A percentile compares a stretch with the other conserved stretches of the same genome.
phyloP scores from a whole-genome alignment of 2,113 vertebrate species.

The Nesoenas mayeri region DNA sequence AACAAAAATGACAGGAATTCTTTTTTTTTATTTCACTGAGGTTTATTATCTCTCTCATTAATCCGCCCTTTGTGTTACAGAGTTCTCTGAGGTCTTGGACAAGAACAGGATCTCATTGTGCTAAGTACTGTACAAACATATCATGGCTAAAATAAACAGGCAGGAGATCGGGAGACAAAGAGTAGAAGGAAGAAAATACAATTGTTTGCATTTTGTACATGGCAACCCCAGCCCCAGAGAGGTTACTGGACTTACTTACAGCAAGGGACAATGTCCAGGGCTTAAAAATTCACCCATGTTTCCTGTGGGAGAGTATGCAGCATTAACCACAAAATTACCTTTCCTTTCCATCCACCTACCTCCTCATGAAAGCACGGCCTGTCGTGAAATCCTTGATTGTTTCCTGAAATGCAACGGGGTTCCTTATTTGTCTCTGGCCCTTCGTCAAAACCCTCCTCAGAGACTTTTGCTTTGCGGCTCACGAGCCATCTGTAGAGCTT shows the following conservation, averaged over 20 bases:
- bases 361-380: neutral
- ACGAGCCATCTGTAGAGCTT: neutral
- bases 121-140: slow-evolving; percentile 46
- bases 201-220: neutral
- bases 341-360: neutral
- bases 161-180: neutral
- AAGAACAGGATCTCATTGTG: slow-evolving; percentile 61
- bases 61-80: slow-evolving; percentile 1
- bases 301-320: neutral
- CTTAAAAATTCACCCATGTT: neutral
- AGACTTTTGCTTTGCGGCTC: neutral
- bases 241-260: neutral
- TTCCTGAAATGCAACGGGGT: neutral
- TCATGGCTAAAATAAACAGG: slow-evolving; percentile 42
- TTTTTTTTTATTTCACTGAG: neutral
- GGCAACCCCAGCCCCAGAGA: neutral
- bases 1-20: slow-evolving; percentile 27
- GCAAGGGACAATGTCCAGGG: neutral
- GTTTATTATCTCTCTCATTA: slow-evolving; percentile 60
- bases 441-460: neutral
- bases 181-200: neutral
- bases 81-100: slow-evolving; percentile 25
- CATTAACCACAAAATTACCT: neutral
- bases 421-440: neutral
- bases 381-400: neutral